phyloP scores from a whole-genome alignment of 64 coral and sea anemone species.

The Stichodactyla mertensii region DNA sequence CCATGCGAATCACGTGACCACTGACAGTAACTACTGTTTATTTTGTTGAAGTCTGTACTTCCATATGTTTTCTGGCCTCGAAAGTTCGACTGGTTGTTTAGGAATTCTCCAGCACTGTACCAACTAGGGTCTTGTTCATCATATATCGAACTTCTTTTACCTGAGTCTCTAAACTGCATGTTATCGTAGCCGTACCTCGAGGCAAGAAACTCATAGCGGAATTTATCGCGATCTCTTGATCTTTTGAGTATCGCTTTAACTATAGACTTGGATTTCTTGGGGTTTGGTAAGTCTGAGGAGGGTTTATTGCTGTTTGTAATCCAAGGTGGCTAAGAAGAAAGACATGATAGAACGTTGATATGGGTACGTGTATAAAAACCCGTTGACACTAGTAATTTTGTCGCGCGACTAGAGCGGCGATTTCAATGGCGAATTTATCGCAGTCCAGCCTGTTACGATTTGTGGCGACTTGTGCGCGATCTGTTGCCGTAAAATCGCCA shows the following conservation, averaged over 20 bases:
- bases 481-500: no score
- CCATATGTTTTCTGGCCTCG: constrained; percentile 16
- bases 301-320: neutral
- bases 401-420: no score
- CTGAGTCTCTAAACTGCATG: neutral
- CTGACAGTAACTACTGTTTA: neutral
- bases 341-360: neutral
- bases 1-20: constrained; percentile 2
- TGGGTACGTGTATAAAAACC: no score
- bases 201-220: constrained; percentile 28
- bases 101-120: constrained; percentile 27
- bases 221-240: constrained; percentile 18
- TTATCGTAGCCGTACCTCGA: constrained; percentile 19
- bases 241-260: constrained; percentile 22
- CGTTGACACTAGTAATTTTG: no score
- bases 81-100: constrained; percentile 10
- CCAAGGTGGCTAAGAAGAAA: constrained; percentile 27
- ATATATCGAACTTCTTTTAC: constrained; percentile 15
- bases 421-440: no score
- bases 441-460: no score
- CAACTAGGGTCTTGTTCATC: constrained; percentile 22
- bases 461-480: no score
- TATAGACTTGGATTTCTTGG: constrained; percentile 21
- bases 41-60: constrained; percentile 14
- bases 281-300: neutral